Conservation (phyloP, 2,797 vertebrate species). For the Epinephelus malabaricus region DNA sequence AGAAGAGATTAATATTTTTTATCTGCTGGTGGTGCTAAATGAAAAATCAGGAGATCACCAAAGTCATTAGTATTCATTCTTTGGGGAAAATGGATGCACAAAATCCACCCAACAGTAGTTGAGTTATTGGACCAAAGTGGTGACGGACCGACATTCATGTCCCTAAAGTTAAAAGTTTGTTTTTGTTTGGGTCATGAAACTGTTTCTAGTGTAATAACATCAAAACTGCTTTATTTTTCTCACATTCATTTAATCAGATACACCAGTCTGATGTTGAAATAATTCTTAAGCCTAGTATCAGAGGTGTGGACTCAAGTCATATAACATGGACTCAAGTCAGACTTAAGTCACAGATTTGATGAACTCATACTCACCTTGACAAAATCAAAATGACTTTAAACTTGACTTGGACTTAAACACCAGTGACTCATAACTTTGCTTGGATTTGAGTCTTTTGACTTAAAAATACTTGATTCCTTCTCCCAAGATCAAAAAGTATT, state of each 20-base stretch:
- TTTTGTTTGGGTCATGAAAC: not conserved
- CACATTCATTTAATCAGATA: no score
- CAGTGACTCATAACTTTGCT: no score
- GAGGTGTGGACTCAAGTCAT: slow-evolving; percentile 1
- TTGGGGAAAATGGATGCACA: no score
- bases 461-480: no score
- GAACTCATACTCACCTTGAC: no score
- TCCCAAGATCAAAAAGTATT: no score
- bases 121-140: not conserved
- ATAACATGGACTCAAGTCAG: no score
- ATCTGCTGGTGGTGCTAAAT: not conserved
- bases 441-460: no score
- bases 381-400: no score
- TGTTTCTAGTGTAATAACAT: not conserved
- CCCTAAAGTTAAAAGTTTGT: not conserved
- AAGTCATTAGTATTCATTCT: not conserved
- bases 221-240: not conserved
- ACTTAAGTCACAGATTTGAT: no score
- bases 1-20: not conserved
- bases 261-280: slow-evolving; percentile 6
- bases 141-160: not conserved
- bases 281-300: not conserved
- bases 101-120: not conserved
- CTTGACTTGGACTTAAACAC: no score
- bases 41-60: not conserved